Evolutionary conservation across 2,113 vertebrate genomes (phyloP), one percentile per base, ranked within the genome.

Genomic region (Tetraodon nigroviridis): DNA sequence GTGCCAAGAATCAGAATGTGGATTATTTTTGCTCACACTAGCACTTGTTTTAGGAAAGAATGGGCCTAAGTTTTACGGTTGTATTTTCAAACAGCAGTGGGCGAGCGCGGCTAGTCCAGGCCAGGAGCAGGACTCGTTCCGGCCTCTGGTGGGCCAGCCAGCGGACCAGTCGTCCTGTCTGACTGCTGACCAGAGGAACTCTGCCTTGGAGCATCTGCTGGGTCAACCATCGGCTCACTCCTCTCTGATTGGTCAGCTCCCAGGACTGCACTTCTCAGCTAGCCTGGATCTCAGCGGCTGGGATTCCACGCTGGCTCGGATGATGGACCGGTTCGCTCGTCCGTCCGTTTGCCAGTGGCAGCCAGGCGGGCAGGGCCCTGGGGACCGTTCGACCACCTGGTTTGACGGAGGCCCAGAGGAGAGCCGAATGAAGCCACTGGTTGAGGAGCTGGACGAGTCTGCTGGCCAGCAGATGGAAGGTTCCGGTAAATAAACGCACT

Each of bases 191-290:
- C 65, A 65, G 0, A 67, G 74, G 37, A 64, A 76, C 18, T 56
- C 20, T 0, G 13, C 41, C n/a, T 48, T 80, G 65, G 76, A 67
- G 55, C 73, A 27, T 0, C 57, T 84, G 7, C 61, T 87, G 0
- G 78, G 82, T 17, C 84, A 79, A 0, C 87, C 84, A 0, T 83
- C 80, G 0, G 81, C 83, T 55, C 78, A 86, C 24, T 89, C 84
- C 0, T 87, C 87, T 0, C 17, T 80, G 62, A 87, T 88, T 0
- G 68, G 64, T 24, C 79, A 58, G 14, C 66, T 40, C 0, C 63
- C 66, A 0, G 54, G 48, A 18, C 41, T n/a, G 8, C 19, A 54
- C 0, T 19, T n/a, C 1, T 72, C 66, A 0, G 13, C 7, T 7
- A 47, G 64, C 51, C n/a, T 0, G 0, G 66, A 54, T 54, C 75